These are phyloP conservation scores for Alosa sapidissima DNA, from an alignment of 2,797 vertebrate species.

Conservation along the genomic window DNA sequence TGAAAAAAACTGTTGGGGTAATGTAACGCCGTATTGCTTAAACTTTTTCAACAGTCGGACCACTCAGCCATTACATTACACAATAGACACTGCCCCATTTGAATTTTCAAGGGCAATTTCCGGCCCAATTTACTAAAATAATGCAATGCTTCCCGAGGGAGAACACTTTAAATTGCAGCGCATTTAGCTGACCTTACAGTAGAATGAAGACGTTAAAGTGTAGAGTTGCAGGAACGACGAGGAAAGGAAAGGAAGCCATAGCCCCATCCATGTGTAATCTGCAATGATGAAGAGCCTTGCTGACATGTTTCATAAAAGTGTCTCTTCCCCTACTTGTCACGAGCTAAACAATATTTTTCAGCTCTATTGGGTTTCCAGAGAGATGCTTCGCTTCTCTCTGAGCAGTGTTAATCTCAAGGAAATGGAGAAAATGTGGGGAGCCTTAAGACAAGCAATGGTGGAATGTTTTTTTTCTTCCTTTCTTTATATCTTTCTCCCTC, in stretches of 20 bases:
- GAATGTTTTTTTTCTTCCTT: not conserved
- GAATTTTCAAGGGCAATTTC: slow-evolving; percentile 55
- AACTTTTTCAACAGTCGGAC: not conserved
- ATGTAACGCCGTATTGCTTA: slow-evolving; percentile 13
- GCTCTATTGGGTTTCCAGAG: slow-evolving; percentile 16
- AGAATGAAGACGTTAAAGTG: slow-evolving; percentile 40
- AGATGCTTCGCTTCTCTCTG: not conserved
- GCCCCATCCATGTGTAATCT: slow-evolving; percentile 28
- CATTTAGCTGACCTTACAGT: slow-evolving; percentile 53
- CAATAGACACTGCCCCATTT: slow-evolving; percentile 35
- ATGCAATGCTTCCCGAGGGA: slow-evolving; percentile 42
- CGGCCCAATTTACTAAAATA: slow-evolving; percentile 39
- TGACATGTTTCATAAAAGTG: slow-evolving; percentile 16
- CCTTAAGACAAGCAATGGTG: not conserved
- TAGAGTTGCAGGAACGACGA: slow-evolving; percentile 6
- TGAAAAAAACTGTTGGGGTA: slow-evolving; percentile 30
- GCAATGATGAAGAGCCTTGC: slow-evolving; percentile 1
- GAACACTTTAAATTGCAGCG: slow-evolving; percentile 46
- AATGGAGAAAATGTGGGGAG: slow-evolving; percentile 7
- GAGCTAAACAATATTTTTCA: slow-evolving; percentile 12
- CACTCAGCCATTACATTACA: slow-evolving; percentile 42
- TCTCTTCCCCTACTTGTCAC: slow-evolving; percentile 28
- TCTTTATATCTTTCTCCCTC: not conserved
- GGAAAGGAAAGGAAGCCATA: slow-evolving; percentile 40
- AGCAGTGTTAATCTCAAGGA: not conserved